A percentile compares a stretch with the other conserved stretches of the same genome.
phyloP scores from a whole-genome alignment of 92 coral and sea anemone species.

The Zoanthus sansibaricus region DNA sequence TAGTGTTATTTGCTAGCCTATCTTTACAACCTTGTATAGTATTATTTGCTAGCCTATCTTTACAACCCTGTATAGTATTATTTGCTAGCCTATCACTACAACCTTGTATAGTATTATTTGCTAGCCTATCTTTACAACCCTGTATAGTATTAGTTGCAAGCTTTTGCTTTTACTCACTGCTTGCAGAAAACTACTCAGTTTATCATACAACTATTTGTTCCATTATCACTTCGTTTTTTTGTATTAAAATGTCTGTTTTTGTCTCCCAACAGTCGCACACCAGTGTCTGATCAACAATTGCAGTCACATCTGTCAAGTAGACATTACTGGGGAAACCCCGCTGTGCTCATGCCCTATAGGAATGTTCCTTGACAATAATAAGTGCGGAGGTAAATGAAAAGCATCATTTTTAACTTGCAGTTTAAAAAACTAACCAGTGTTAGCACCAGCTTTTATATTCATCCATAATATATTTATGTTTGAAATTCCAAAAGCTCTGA shows the following conservation, averaged over 20 bases:
- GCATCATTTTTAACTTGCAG: background rate
- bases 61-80: too few species aligned
- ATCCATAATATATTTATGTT: background rate
- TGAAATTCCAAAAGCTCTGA: too few species aligned
- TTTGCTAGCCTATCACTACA: too few species aligned
- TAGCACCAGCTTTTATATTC: background rate
- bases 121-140: too few species aligned
- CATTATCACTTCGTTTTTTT: background rate
- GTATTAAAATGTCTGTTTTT: background rate
- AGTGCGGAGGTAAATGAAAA: constrained; percentile 77
- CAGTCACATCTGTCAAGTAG: constrained; percentile 79
- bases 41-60: too few species aligned
- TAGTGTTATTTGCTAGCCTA: too few species aligned
- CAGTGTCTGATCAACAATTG: constrained; percentile 77
- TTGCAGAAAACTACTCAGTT: too few species aligned
- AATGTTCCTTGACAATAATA: constrained; percentile 65
- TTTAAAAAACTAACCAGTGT: too few species aligned
- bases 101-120: too few species aligned
- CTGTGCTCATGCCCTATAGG: constrained; percentile 84
- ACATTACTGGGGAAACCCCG: constrained; percentile 48
- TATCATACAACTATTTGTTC: background rate
- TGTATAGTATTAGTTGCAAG: too few species aligned
- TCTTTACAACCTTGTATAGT: too few species aligned
- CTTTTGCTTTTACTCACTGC: too few species aligned
- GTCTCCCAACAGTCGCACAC: constrained; percentile 61